phyloP scores from a whole-genome alignment of 1,140 invertebrate genomes.

The Oppia nitens region DNA sequence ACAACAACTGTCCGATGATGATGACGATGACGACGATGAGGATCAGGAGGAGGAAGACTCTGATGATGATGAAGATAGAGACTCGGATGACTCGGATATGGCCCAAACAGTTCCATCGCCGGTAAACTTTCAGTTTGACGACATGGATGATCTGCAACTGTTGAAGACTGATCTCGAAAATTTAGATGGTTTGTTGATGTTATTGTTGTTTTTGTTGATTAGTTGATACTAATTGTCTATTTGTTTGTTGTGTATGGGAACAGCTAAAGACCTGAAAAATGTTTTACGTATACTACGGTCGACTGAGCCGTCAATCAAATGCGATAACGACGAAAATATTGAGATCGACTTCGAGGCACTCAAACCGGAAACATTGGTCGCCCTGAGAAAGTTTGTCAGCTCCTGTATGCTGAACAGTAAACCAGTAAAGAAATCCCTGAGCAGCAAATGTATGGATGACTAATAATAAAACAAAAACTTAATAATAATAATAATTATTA shows the following conservation, averaged over 20 bases:
- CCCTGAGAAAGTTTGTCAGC: slow-evolving; percentile 7
- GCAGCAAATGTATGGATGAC: background rate
- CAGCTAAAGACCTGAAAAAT: slow-evolving; percentile 12
- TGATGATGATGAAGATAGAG: background rate
- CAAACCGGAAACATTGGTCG: slow-evolving; percentile 2
- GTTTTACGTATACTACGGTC: slow-evolving; percentile 8
- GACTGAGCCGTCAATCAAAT: slow-evolving; percentile 9
- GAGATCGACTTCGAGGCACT: slow-evolving; percentile 11
- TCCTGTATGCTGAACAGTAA: slow-evolving; percentile 9
- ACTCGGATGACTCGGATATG: background rate
- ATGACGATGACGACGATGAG: background rate
- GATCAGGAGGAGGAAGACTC: background rate
- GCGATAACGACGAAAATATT: slow-evolving; percentile 8
- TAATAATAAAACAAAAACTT: background rate
- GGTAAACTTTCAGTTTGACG: slow-evolving; percentile 2
- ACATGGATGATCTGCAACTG: slow-evolving; percentile 7
- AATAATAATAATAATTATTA: no score
- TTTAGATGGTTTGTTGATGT: slow-evolving; percentile 1
- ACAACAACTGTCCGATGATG: background rate
- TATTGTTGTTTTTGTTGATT: background rate
- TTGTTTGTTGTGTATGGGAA: background rate
- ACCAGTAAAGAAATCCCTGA: background rate
- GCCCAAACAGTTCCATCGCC: background rate
- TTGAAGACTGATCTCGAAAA: slow-evolving; percentile 14
- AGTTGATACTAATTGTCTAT: no score